Evolutionary conservation across 2,888 invertebrate genomes (phyloP).

Genomic region (Macrostomum cliftonense): DNA sequence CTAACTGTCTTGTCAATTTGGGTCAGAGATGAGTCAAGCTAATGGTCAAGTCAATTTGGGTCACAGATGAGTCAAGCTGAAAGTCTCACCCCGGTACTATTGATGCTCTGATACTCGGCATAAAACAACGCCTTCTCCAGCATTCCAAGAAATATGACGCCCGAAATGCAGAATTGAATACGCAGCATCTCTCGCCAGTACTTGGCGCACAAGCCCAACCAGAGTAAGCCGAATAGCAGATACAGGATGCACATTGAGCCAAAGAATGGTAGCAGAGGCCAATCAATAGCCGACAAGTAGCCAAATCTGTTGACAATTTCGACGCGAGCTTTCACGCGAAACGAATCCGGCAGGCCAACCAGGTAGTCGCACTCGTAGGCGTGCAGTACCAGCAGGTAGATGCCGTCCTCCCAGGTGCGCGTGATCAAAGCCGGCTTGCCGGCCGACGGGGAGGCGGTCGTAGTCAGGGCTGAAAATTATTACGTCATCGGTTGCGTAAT

Average conservation of each 20-base stretch:
- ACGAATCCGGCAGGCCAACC: not conserved
- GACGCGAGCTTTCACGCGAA: constrained; percentile 36
- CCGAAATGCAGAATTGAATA: constrained; percentile 88
- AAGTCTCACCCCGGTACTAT: constrained; percentile 45
- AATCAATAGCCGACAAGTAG: constrained; percentile 68
- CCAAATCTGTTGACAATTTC: constrained; percentile 59
- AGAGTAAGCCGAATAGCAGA: constrained; percentile 57
- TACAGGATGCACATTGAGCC: constrained; percentile 72
- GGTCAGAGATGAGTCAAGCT: too few species aligned
- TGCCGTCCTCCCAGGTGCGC: constrained; percentile 49
- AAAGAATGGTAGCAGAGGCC: constrained; percentile 72
- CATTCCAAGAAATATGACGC: constrained; percentile 61
- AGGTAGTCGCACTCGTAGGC: constrained; percentile 22
- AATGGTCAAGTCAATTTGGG: too few species aligned
- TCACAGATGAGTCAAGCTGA: too few species aligned
- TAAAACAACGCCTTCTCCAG: constrained; percentile 61
- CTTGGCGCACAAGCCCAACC: constrained; percentile 61
- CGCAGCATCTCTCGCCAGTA: constrained; percentile 75
- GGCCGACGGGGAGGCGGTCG: constrained; percentile 5
- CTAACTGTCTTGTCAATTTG: too few species aligned
- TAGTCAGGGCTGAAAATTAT: not conserved
- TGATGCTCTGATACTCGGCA: constrained; percentile 62
- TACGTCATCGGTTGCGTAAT: too few species aligned
- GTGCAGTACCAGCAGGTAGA: constrained; percentile 48
- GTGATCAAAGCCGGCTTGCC: constrained; percentile 14